Base-by-base conservation (phyloP, 2,113 vertebrate species). In the Anarrhichthys ocellatus region DNA sequence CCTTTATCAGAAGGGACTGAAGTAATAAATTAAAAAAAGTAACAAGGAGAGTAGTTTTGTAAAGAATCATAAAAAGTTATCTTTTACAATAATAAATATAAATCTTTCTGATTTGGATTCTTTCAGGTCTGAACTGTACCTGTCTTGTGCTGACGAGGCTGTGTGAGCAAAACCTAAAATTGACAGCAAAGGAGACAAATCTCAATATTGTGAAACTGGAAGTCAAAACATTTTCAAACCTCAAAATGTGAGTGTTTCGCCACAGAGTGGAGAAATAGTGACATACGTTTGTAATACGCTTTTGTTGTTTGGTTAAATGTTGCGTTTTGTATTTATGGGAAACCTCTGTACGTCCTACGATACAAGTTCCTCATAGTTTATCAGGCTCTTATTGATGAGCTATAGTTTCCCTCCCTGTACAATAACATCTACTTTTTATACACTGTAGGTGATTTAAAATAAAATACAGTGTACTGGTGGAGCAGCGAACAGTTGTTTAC, bases 401-500 rank as follows among this genome's bases (percentile, higher is more conserved):
- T 42, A 22, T n/a, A 20, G n/a, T 42, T 54, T 5, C 61, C 15
- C 27, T 5, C 61, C 15, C 27, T 27, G 42, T 34, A 40, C 36
- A 63, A 24, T 66, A 20, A 22, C 9, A 63, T 18, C 46, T 29
- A 18, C 15, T 14, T 1, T 61, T 58, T 44, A 2, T 44, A 44
- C 10, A 44, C 42, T 44, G 11, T 9, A 38, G 36, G 4, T 6
- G 17, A 48, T 48, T 48, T 48, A 48, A 48, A 48, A 48, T 5
- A 6, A 17, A 48, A 18, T 48, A 27, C 17, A 29, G 1, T 11
- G 3, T 15, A 36, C 14, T 11, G 6, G 11, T 2, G 4, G n/a
- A 5, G 56, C 9, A 38, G 20, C 38, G 54, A 13, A 42, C 15
- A 1, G 36, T 24, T 54, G 68, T 91, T 94, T 62, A 99, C 98